Conservation (phyloP, 2,797 vertebrate genomes). For the Graptemys geographica region DNA sequence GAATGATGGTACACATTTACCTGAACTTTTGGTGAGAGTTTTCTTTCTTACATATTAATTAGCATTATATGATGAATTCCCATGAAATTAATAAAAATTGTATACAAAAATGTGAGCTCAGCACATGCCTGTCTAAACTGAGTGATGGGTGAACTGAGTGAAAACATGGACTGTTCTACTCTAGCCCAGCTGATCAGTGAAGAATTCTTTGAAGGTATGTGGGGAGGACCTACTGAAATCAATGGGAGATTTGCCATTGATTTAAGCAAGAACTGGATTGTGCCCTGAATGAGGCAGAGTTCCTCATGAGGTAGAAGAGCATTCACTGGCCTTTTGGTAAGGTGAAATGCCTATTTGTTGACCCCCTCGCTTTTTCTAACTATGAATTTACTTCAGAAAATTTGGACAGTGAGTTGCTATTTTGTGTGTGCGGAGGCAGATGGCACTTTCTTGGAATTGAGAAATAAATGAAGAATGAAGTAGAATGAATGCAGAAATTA, state of each 20-base stretch:
- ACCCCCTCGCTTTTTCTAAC: background rate
- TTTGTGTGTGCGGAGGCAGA: slow-evolving; percentile 43
- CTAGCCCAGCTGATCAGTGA: background rate
- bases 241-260: background rate
- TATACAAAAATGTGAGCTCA: background rate
- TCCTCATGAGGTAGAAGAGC: background rate
- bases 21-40: background rate
- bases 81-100: background rate
- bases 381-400: slow-evolving; percentile 23
- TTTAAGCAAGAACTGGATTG: background rate
- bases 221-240: background rate
- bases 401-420: background rate
- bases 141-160: background rate
- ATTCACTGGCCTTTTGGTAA: background rate
- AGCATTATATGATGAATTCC: background rate
- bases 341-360: background rate
- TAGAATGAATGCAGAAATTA: background rate
- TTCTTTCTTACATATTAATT: background rate
- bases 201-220: background rate
- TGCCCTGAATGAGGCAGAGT: background rate
- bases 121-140: background rate
- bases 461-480: background rate
- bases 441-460: slow-evolving; percentile 41
- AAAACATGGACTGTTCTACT: background rate
- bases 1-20: background rate